phyloP scores from a whole-genome alignment of 2,888 invertebrate species.

The Gonocerus acuteangulatus region DNA sequence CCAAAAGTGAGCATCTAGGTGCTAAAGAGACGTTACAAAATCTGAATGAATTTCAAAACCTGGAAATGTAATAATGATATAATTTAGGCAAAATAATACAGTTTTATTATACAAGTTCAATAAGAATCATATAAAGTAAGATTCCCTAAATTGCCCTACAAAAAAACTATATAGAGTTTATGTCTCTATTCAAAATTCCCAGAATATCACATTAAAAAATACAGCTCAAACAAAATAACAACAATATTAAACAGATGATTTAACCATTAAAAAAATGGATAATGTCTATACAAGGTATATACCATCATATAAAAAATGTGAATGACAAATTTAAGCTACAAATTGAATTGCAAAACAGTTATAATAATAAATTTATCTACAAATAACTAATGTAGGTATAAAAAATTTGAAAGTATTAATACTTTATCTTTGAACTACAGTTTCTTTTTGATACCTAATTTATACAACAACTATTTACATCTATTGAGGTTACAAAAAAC shows the following conservation, averaged over 20 bases:
- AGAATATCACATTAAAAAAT: constrained; percentile 27
- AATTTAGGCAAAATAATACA: constrained; percentile 15
- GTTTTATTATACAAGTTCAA: constrained; percentile 4
- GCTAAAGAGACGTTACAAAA: constrained; percentile 14
- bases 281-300: constrained; percentile 22
- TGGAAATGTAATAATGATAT: constrained; percentile 12
- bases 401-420: constrained; percentile 31
- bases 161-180: constrained; percentile 9
- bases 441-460: constrained; percentile 34
- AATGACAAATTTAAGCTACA: constrained; percentile 26
- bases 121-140: constrained; percentile 19
- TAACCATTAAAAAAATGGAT: constrained; percentile 18
- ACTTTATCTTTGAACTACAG: constrained; percentile 37
- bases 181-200: constrained; percentile 17
- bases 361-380: constrained; percentile 28
- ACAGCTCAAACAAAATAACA: constrained; percentile 27
- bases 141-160: constrained; percentile 14
- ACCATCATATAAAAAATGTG: constrained; percentile 24
- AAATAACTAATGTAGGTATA: constrained; percentile 29
- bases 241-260: constrained; percentile 25
- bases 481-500: constrained; percentile 37
- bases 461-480: constrained; percentile 40
- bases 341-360: constrained; percentile 24
- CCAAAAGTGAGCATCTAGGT: constrained; percentile 19
- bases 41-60: constrained; percentile 7